Percentiles rank a stretch among this genome's conserved stretches.
Conservation (phyloP, 1,140 invertebrate genomes). For the Dreissena polymorpha region DNA sequence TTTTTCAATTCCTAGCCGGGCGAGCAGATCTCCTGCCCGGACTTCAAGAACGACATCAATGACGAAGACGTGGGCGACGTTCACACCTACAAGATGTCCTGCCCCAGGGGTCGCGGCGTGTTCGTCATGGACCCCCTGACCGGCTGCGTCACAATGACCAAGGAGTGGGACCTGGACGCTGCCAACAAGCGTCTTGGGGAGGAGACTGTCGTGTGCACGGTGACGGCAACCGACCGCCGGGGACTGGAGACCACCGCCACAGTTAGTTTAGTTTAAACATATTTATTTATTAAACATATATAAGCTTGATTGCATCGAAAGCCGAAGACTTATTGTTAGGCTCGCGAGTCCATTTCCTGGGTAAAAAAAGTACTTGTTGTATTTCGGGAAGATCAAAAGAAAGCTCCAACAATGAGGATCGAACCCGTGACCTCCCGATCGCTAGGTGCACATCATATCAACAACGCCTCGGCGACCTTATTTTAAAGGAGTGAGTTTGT, state of each 20-base stretch:
- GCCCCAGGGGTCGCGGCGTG: conserved; percentile 23
- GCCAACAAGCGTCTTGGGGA: neutral
- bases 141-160: conserved; percentile 43
- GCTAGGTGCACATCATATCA: no score
- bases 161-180: conserved; percentile 46
- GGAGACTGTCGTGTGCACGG: conserved; percentile 36
- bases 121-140: conserved; percentile 44
- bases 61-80: conserved; percentile 27
- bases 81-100: conserved; percentile 39
- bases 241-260: conserved; percentile 31
- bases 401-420: no score
- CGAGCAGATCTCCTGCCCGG: conserved; percentile 17
- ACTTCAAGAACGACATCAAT: conserved; percentile 8
- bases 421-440: no score
- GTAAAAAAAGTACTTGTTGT: no score
- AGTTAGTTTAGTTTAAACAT: conserved; percentile 6
- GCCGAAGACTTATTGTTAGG: no score
- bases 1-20: conserved; percentile 24
- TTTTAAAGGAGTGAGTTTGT: no score
- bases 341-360: no score
- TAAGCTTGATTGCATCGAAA: no score
- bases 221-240: conserved; percentile 36
- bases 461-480: no score
- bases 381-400: no score
- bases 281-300: no score